Base-by-base conservation (phyloP, 2,888 invertebrate species). In the Sinotaia quadrata region DNA sequence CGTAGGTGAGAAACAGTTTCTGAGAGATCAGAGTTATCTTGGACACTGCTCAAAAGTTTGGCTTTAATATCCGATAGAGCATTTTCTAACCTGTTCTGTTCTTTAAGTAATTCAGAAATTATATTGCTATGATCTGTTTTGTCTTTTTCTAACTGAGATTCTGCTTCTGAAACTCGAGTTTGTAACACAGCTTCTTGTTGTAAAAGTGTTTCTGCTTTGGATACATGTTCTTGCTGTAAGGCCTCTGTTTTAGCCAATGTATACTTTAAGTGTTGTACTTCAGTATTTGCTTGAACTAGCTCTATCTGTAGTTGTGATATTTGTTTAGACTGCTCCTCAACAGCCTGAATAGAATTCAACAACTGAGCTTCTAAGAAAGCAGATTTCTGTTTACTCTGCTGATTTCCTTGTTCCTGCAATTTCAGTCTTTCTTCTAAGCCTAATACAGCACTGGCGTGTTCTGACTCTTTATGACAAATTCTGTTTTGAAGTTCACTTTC, bases 21-120 rank as follows among this genome's bases (percentile, higher is more conserved):
- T 57, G 71, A 62, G 27, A 71, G 58, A 3, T 33, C 12, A 33
- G 49, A 41, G 12, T 63, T 36, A 54, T 59, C 60, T 4, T n/a
- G 54, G 5, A 63, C 36, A 49, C 57, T 62, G 1, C 67, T 57
- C 5, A 27, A 51, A 27, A 60, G 44, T 4, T 60, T 49, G 1
- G 27, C 31, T 47, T 62, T 37, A n/a, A 61, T 18, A n/a, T 67
- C 41, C 31, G 52, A 57, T 49, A 78, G 47, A 65, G 74, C 73
- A 37, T 74, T 72, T 67, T 76, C 73, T 29, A 82, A 73, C 21
- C 68, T 72, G 67, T 79, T 62, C 67, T 75, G 75, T 58, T 68
- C 62, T 54, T 21, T 44, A 57, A 52, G 24, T 44, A 73, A 47
- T 37, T 69, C 59, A 7, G 61, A 37, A 7, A 63, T n/a, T 21